Conservation (phyloP, 1,140 invertebrate genomes). For the Calephelis virginiensis region DNA sequence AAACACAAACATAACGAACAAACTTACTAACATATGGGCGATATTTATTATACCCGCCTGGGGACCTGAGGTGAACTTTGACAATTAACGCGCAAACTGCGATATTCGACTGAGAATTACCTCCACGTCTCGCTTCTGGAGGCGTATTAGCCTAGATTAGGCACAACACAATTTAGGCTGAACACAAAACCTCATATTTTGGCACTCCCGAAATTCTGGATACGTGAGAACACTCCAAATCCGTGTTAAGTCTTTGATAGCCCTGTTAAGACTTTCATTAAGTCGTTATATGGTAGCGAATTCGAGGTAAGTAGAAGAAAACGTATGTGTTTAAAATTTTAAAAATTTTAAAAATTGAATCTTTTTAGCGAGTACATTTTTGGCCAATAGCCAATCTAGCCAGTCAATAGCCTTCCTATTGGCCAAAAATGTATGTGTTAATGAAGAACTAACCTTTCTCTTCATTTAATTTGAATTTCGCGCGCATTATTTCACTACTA, state of each 20-base stretch:
- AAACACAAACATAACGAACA: constrained; percentile 22
- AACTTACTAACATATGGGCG: constrained; percentile 37
- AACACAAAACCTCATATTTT: constrained; percentile 37
- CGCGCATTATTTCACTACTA: too few relatives aligned
- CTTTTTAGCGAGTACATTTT: too few relatives aligned
- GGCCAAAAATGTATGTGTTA: too few relatives aligned
- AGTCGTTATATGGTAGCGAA: too few relatives aligned
- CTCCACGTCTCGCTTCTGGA: constrained; percentile 32
- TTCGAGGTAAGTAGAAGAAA: too few relatives aligned
- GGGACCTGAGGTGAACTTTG: constrained; percentile 43
- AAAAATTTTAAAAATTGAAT: too few relatives aligned
- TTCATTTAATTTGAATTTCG: too few relatives aligned
- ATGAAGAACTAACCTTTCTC: too few relatives aligned
- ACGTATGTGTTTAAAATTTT: too few relatives aligned
- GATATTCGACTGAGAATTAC: constrained; percentile 51
- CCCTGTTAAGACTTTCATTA: constrained; percentile 5
- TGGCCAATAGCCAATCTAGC: too few relatives aligned
- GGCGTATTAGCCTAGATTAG: constrained; percentile 38
- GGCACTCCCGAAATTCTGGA: constrained; percentile 24
- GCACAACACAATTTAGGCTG: constrained; percentile 36
- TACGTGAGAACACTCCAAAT: constrained; percentile 18
- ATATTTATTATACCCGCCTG: constrained; percentile 38
- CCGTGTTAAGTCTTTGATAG: constrained; percentile 19
- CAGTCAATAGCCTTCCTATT: too few relatives aligned
- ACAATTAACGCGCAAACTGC: constrained; percentile 51